Evolutionary conservation across 2,797 vertebrate genomes (phyloP).

Genomic region (Pipistrellus nathusii): DNA sequence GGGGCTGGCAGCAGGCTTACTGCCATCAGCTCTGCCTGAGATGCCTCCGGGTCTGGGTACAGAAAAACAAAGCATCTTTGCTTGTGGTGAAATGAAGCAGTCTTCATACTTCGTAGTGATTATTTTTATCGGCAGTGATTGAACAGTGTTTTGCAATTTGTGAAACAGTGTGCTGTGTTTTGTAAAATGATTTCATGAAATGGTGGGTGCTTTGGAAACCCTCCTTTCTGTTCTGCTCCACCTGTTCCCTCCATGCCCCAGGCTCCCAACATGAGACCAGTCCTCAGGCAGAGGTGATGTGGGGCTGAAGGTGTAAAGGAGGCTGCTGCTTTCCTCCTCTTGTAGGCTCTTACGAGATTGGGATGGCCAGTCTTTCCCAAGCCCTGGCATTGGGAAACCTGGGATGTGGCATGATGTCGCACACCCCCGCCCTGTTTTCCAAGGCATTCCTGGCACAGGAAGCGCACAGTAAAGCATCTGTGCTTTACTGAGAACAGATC

Average conservation of each 20-base stretch:
- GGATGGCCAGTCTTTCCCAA: not conserved
- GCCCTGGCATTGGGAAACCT: not conserved
- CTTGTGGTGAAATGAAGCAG: constrained; percentile 73
- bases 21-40: constrained; percentile 50
- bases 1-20: not conserved
- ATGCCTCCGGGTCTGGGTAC: constrained; percentile 51
- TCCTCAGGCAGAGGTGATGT: not conserved
- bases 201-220: constrained; percentile 63
- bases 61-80: constrained; percentile 61
- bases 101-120: constrained; percentile 74
- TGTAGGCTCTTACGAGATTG: not conserved
- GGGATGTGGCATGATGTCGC: not conserved
- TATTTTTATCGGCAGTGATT: constrained; percentile 72
- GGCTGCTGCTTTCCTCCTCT: not conserved
- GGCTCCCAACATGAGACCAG: constrained; percentile 33
- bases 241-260: constrained; percentile 30
- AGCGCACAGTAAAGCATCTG: not conserved
- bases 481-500: not conserved
- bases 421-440: not conserved
- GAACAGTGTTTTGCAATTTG: constrained; percentile 82
- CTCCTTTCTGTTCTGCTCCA: constrained; percentile 55
- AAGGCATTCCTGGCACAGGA: not conserved
- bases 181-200: constrained; percentile 70
- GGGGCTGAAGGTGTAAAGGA: not conserved
- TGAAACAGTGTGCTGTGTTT: constrained; percentile 80